These are phyloP conservation scores for Chaetodon trifascialis DNA, from an alignment of 2,113 vertebrate species.

Conservation along the genomic window DNA sequence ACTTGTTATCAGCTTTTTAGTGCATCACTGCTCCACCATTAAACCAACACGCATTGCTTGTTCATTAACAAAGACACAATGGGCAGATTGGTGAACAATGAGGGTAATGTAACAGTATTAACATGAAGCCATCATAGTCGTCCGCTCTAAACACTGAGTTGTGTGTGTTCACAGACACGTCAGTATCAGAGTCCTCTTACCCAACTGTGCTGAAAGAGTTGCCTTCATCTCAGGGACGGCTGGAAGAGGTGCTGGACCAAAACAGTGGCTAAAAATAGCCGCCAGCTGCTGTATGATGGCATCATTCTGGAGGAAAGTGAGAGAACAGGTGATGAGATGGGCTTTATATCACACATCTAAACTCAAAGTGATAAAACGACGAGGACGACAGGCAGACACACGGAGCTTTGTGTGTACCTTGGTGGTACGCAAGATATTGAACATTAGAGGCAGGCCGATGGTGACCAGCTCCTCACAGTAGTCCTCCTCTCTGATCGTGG, in stretches of 20 bases:
- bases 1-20: neutral
- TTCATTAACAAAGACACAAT: neutral
- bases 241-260: constrained; percentile 92
- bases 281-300: constrained; percentile 92
- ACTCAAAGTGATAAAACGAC: neutral
- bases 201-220: constrained; percentile 92
- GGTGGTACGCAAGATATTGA: constrained; percentile 91
- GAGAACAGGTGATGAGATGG: constrained; percentile 9
- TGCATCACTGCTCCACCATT: neutral
- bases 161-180: neutral
- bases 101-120: neutral
- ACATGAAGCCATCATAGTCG: neutral
- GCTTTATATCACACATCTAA: neutral
- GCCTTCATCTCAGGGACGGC: constrained; percentile 89
- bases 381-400: neutral
- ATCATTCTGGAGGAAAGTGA: constrained; percentile 87
- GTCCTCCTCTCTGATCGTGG: constrained; percentile 93
- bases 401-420: constrained; percentile 83
- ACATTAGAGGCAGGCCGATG: constrained; percentile 93
- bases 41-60: neutral
- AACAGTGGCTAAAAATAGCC: constrained; percentile 93
- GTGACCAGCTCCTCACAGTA: constrained; percentile 92
- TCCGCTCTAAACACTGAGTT: neutral
- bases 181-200: constrained; percentile 76
- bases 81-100: neutral